Conservation (phyloP, 1,140 invertebrate genomes). For the Platyscapa corneri region DNA sequence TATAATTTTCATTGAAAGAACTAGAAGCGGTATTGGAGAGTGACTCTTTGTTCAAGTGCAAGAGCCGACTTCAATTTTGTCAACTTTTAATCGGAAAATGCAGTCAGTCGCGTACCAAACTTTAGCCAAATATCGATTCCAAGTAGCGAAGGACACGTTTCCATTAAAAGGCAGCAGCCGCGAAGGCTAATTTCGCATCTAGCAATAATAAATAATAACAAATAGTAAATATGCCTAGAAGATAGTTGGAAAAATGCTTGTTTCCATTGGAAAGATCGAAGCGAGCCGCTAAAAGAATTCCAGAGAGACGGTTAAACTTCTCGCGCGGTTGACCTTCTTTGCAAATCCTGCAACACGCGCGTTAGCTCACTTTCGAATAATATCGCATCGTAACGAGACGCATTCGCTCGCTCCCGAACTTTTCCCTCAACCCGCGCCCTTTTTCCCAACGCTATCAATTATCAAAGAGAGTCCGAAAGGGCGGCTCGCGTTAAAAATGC, state of each 20-base stretch:
- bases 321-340: background rate
- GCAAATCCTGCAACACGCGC: background rate
- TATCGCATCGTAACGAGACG: background rate
- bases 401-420: background rate
- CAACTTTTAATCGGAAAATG: background rate
- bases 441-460: no score
- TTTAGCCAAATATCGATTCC: background rate
- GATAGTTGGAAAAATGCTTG: background rate
- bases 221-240: background rate
- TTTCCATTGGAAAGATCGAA: background rate
- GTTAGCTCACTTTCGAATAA: background rate
- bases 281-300: background rate
- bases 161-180: background rate
- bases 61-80: background rate
- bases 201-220: background rate
- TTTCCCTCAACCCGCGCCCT: no score
- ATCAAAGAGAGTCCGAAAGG: no score
- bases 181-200: background rate
- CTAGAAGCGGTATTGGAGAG: background rate
- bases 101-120: background rate
- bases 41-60: no score
- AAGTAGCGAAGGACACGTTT: background rate
- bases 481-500: no score
- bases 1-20: background rate
- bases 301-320: background rate